A percentile compares a stretch with the other conserved stretches of the same genome.
Conservation (phyloP, 2,797 vertebrate genomes). For the Aplochiton taeniatus region DNA sequence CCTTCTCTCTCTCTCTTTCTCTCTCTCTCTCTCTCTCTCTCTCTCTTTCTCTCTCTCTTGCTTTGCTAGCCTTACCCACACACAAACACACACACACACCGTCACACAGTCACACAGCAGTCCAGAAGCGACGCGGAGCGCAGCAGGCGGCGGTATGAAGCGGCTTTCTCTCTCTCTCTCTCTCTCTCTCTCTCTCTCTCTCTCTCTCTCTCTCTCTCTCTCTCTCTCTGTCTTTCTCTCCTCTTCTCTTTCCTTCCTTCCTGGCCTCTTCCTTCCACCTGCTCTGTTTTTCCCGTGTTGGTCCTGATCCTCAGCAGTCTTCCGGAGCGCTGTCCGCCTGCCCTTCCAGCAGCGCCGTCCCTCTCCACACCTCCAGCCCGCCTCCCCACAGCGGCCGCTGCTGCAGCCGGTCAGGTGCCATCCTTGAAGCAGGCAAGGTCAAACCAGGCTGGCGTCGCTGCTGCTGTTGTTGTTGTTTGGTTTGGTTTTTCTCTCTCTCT, state of each 20-base stretch:
- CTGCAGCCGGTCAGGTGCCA: slow-evolving; percentile 48
- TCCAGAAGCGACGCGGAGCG: no score
- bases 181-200: slow-evolving; percentile 1
- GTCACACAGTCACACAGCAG: no score
- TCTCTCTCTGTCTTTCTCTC: not conserved
- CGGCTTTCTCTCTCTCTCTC: not conserved
- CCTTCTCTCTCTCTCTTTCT: slow-evolving; percentile 24
- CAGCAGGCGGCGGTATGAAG: no score
- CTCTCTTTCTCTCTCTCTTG: slow-evolving; percentile 25
- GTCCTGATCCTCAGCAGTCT: no score
- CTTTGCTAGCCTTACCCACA: slow-evolving; percentile 16
- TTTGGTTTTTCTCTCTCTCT: no score
- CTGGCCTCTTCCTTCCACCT: not conserved
- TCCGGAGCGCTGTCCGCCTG: slow-evolving; percentile 51
- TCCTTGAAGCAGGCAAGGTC: slow-evolving; percentile 74
- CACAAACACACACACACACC: slow-evolving; percentile 4
- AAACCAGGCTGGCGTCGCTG: slow-evolving; percentile 49
- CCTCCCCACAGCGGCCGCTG: slow-evolving; percentile 33
- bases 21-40: slow-evolving; percentile 31
- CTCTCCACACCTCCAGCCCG: slow-evolving; percentile 35
- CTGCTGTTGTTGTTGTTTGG: no score
- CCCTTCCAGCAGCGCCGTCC: slow-evolving; percentile 34
- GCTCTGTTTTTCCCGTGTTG: not conserved
- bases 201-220: not conserved
- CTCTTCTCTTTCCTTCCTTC: not conserved